phyloP scores from a whole-genome alignment of 2,113 vertebrate species.

The Phocoena sinus region DNA sequence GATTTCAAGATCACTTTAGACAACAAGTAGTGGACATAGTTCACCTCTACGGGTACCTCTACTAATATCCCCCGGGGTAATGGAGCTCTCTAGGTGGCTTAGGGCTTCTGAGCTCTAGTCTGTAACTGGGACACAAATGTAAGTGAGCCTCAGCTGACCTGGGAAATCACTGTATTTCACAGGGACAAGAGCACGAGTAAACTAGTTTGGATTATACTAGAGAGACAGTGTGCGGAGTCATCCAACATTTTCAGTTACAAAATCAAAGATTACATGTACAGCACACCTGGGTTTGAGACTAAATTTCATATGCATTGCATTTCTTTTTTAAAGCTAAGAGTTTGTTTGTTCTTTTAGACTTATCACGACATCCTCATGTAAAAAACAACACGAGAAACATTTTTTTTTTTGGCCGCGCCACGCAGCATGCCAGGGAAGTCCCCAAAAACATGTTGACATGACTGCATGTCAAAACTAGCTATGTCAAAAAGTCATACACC shows the following conservation, averaged over 20 bases:
- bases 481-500: not conserved
- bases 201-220: not conserved
- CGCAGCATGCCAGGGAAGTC: not conserved
- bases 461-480: not conserved
- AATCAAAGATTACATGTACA: not conserved
- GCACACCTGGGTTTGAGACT: not conserved
- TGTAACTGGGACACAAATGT: not conserved
- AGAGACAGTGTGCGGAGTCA: not conserved
- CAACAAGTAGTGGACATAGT: not conserved
- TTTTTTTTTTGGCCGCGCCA: rapidly evolving
- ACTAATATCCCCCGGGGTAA: not conserved
- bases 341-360: not conserved
- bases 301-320: not conserved
- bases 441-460: not conserved
- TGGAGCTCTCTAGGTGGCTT: not conserved
- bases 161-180: not conserved
- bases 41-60: not conserved
- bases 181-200: too few relatives aligned
- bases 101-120: not conserved
- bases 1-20: not conserved
- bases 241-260: not conserved
- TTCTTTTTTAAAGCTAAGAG: not conserved
- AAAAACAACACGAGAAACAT: not conserved
- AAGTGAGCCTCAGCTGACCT: not conserved
- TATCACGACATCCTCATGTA: not conserved